These are phyloP conservation scores for Sitophilus oryzae DNA, from an alignment of 1,140 invertebrate species.

Conservation along the genomic window DNA sequence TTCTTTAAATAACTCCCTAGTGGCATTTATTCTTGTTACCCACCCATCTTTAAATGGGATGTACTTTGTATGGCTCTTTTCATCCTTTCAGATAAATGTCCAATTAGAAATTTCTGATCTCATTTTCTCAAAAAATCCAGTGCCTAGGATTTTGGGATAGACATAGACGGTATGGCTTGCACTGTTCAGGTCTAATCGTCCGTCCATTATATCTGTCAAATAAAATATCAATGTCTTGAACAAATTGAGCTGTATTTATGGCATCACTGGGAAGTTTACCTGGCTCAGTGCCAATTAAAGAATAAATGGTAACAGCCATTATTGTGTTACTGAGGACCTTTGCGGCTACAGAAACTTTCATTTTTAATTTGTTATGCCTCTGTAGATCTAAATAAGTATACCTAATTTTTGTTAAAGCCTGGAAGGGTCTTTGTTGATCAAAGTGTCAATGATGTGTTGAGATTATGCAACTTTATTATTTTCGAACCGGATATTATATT, in stretches of 20 bases:
- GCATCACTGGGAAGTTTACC: not conserved
- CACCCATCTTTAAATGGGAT: not conserved
- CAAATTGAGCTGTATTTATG: not conserved
- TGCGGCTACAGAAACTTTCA: conserved; percentile 2
- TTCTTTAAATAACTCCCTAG: not conserved
- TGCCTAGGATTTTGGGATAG: not conserved
- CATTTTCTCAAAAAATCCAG: not conserved
- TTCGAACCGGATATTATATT: conserved; percentile 3
- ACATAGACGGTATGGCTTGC: not conserved
- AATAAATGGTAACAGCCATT: not conserved
- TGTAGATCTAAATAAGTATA: not conserved
- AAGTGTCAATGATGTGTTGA: not conserved
- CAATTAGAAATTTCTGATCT: not conserved
- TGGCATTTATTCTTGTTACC: not conserved
- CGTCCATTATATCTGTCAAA: not conserved
- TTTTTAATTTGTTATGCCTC: not conserved
- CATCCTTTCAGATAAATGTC: not conserved
- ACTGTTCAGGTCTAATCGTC: not conserved
- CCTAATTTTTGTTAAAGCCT: not conserved
- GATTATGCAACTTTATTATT: conserved; percentile 3
- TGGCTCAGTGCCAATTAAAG: not conserved
- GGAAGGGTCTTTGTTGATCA: not conserved
- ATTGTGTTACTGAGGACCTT: not conserved
- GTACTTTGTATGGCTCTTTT: not conserved
- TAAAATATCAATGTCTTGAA: not conserved